A percentile compares a stretch with the other conserved stretches of the same genome.
phyloP scores from a whole-genome alignment of 2,888 invertebrate species.

The Drosophila rellima region DNA sequence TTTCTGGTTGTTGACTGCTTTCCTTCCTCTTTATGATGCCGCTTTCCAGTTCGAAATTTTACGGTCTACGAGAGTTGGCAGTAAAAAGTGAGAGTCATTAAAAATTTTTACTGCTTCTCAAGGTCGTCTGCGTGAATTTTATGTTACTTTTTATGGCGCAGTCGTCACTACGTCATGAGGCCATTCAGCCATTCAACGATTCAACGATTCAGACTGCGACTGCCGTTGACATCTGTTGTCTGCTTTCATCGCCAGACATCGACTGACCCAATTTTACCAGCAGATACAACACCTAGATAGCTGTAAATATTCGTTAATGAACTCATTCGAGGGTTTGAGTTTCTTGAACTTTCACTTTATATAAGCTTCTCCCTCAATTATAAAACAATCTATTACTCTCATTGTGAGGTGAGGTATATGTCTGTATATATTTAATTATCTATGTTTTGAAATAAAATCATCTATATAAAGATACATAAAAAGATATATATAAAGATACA shows the following conservation, averaged over 20 bases:
- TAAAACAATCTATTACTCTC: background rate
- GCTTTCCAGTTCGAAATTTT: slow-evolving; percentile 58
- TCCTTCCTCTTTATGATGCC: slow-evolving; percentile 44
- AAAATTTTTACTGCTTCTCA: slow-evolving; percentile 84
- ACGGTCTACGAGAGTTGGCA: slow-evolving; percentile 74
- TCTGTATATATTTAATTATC: background rate
- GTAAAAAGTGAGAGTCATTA: slow-evolving; percentile 85
- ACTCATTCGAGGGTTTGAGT: slow-evolving; percentile 15
- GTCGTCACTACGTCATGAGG: slow-evolving; percentile 45
- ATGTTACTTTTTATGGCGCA: slow-evolving; percentile 70
- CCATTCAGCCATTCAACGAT: slow-evolving; percentile 15
- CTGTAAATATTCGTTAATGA: slow-evolving; percentile 1
- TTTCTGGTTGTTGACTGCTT: slow-evolving; percentile 34
- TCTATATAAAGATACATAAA: no score
- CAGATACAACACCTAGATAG: slow-evolving; percentile 29
- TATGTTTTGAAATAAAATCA: no score
- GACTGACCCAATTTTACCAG: slow-evolving; percentile 67
- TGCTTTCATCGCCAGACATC: slow-evolving; percentile 36
- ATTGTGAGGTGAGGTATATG: background rate
- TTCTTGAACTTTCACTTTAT: slow-evolving; percentile 21
- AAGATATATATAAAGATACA: no score
- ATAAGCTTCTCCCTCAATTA: background rate
- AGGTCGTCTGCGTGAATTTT: slow-evolving; percentile 84
- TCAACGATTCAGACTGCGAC: slow-evolving; percentile 21
- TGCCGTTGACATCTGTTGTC: slow-evolving; percentile 44